Conservation (phyloP, 2,797 vertebrate species). For the Onychomys leucogaster region DNA sequence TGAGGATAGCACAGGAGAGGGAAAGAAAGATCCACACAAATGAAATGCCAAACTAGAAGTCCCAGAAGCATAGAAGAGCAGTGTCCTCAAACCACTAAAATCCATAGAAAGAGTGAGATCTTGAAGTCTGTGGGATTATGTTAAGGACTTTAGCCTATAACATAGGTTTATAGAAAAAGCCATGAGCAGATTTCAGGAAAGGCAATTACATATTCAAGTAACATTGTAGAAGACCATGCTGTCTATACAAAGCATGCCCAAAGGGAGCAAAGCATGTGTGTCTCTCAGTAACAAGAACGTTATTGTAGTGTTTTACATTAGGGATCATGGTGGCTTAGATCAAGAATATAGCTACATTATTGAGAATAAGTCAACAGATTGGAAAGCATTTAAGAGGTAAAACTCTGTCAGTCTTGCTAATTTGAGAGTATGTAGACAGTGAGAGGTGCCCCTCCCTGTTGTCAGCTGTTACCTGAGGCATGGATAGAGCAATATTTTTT, state of each 20-base stretch:
- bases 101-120: not conserved
- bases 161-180: slow-evolving; percentile 9
- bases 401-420: slow-evolving; percentile 36
- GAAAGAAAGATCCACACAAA: not conserved
- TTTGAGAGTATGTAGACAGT: not conserved
- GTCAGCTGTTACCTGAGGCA: not conserved
- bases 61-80: not conserved
- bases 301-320: not conserved
- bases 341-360: not conserved
- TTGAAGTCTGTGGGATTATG: not conserved
- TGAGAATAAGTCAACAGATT: not conserved
- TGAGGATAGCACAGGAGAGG: not conserved
- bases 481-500: not conserved
- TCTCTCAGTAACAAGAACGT: not conserved
- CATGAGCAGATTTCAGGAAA: not conserved
- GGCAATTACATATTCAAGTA: not conserved
- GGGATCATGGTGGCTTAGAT: not conserved
- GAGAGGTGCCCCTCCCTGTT: not conserved
- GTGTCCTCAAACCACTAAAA: not conserved
- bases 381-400: not conserved
- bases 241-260: not conserved
- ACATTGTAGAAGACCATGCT: not conserved
- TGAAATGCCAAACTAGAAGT: not conserved
- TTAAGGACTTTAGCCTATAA: not conserved
- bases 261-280: not conserved